phyloP scores from a whole-genome alignment of 2,797 vertebrate species.

The Champsocephalus gunnari region DNA sequence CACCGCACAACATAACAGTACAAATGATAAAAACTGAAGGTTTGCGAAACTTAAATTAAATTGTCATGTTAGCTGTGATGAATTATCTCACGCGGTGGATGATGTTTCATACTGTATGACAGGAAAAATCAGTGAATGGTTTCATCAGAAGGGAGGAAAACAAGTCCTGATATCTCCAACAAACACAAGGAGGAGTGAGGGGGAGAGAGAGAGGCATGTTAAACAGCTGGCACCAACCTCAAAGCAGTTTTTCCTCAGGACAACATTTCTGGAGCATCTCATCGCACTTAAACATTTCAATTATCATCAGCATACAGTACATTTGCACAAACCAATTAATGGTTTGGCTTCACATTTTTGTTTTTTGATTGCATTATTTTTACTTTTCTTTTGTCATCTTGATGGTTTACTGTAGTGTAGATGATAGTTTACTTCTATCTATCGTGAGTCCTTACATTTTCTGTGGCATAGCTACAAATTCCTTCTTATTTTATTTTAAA shows the following conservation, averaged over 20 bases:
- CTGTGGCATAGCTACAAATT: not conserved
- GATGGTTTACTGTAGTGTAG: too few relatives aligned
- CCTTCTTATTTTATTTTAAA: not conserved
- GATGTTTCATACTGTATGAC: conserved; percentile 26
- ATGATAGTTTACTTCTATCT: not conserved
- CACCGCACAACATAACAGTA: conserved; percentile 25
- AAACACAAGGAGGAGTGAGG: conserved; percentile 24
- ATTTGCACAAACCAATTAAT: conserved; percentile 40
- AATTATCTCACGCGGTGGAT: conserved; percentile 43
- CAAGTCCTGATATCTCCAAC: conserved; percentile 16
- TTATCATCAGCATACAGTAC: conserved; percentile 15
- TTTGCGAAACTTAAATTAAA: conserved; percentile 62
- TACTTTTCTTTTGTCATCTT: too few relatives aligned
- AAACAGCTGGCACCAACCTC: not conserved
- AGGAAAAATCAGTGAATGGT: not conserved
- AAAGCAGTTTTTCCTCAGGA: conserved; percentile 21
- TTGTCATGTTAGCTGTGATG: conserved; percentile 53
- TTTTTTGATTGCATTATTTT: not conserved
- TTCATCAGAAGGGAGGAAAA: conserved; percentile 25
- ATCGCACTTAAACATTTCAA: conserved; percentile 7
- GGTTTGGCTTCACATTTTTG: conserved; percentile 9
- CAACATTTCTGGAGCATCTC: conserved; percentile 9
- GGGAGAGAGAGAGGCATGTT: not conserved
- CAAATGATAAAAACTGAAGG: conserved; percentile 50
- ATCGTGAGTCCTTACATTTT: not conserved